phyloP scores from a whole-genome alignment of 2,888 invertebrate species.

The Therioaphis trifolii region DNA sequence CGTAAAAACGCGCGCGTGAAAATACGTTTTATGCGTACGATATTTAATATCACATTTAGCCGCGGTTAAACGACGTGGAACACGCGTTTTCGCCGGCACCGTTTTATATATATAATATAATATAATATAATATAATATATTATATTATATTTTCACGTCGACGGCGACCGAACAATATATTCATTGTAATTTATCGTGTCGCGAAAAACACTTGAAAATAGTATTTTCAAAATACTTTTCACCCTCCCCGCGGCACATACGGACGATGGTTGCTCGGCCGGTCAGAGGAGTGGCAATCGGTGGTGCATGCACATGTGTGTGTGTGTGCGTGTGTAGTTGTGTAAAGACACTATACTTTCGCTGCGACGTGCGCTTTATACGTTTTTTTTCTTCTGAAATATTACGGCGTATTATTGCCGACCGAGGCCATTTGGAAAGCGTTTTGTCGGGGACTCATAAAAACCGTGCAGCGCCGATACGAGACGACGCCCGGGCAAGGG shows the following conservation, averaged over 20 bases:
- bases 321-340: too few relatives aligned
- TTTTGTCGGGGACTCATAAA: slow-evolving; percentile 28
- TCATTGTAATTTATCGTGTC: slow-evolving; percentile 15
- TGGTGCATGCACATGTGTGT: too few relatives aligned
- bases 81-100: not conserved
- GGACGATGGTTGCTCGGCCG: too few relatives aligned
- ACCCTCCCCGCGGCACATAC: too few relatives aligned
- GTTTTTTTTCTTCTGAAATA: slow-evolving; percentile 21
- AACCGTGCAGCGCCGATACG: not conserved
- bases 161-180: not conserved
- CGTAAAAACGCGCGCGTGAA: not conserved
- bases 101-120: not conserved
- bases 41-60: slow-evolving; percentile 21
- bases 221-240: not conserved
- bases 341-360: too few relatives aligned
- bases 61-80: slow-evolving; percentile 30
- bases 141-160: too few relatives aligned
- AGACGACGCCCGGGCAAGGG: not conserved
- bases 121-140: too few relatives aligned
- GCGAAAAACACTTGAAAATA: not conserved
- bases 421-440: slow-evolving; percentile 37
- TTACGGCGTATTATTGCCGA: slow-evolving; percentile 19
- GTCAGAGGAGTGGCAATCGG: too few relatives aligned
- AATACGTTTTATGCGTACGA: not conserved
- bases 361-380: too few relatives aligned